Conservation (phyloP, 2,888 invertebrate genomes). For the Laspeyria flexula region DNA sequence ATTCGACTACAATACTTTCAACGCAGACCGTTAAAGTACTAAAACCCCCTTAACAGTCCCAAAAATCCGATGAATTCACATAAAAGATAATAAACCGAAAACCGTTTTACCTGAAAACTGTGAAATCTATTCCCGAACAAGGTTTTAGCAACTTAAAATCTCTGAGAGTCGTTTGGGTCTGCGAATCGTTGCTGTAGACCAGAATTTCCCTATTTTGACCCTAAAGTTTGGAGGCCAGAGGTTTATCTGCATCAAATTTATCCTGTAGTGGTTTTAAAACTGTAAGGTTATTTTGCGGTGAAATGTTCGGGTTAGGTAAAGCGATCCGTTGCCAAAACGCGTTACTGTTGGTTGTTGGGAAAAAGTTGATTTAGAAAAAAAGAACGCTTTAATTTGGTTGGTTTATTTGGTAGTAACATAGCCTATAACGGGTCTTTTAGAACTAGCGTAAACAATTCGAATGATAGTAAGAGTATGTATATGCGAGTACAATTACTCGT, state of each 20-base stretch:
- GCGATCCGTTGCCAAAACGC: not conserved
- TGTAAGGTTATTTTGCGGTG: not conserved
- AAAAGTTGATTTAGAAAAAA: too few species aligned
- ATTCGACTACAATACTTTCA: too few species aligned
- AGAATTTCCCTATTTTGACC: constrained; percentile 20
- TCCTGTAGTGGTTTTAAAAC: constrained; percentile 11
- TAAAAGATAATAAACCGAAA: not conserved
- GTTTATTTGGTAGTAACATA: too few species aligned
- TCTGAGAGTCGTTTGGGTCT: constrained; percentile 23
- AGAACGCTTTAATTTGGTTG: too few species aligned
- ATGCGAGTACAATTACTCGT: too few species aligned
- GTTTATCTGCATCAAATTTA: constrained; percentile 18
- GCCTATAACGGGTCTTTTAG: too few species aligned
- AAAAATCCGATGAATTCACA: not conserved
- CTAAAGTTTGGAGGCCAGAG: constrained; percentile 25
- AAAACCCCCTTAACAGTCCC: not conserved
- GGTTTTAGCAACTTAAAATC: constrained; percentile 23
- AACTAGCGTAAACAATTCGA: too few species aligned
- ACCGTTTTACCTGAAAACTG: constrained; percentile 17
- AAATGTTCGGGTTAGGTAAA: not conserved
- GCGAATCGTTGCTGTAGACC: constrained; percentile 13
- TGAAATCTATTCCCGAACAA: constrained; percentile 5
- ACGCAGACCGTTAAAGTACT: not conserved
- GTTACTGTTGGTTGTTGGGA: too few species aligned
- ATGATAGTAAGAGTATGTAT: too few species aligned